phyloP scores from a whole-genome alignment of 2,797 vertebrate species.

The Heterohyrax brucei region DNA sequence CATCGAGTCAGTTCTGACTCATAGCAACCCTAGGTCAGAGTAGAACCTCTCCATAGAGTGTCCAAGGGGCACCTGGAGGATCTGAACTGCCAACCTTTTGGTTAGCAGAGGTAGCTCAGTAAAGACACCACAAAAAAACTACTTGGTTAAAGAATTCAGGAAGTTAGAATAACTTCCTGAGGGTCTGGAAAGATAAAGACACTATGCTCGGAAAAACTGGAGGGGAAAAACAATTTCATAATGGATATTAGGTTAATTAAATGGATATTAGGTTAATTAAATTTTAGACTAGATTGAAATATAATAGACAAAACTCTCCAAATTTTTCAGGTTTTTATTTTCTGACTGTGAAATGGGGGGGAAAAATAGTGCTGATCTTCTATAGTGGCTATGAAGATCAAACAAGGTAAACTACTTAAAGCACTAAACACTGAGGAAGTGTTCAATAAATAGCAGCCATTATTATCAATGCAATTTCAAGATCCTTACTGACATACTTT shows the following conservation, averaged over 20 bases:
- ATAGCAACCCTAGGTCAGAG: too few species aligned
- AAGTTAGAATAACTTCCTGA: background rate
- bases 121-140: background rate
- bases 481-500: slow-evolving; percentile 7
- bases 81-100: too few species aligned
- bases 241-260: slow-evolving; percentile 41
- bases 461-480: background rate
- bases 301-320: background rate
- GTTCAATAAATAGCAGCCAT: background rate
- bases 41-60: too few species aligned
- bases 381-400: background rate
- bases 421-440: background rate
- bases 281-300: slow-evolving; percentile 27
- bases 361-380: background rate
- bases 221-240: slow-evolving; percentile 56
- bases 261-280: slow-evolving; percentile 38
- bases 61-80: too few species aligned
- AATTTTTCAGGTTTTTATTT: background rate
- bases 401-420: background rate
- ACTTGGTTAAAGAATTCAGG: slow-evolving; percentile 25
- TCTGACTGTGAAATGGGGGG: slow-evolving; percentile 33
- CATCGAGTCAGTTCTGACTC: too few species aligned
- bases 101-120: too few species aligned
- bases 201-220: background rate
- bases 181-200: slow-evolving; percentile 1